Evolutionary conservation across 2,888 invertebrate species (phyloP), one percentile per base, ranked within the genome.

Genomic region (Vesta saturnalis): DNA sequence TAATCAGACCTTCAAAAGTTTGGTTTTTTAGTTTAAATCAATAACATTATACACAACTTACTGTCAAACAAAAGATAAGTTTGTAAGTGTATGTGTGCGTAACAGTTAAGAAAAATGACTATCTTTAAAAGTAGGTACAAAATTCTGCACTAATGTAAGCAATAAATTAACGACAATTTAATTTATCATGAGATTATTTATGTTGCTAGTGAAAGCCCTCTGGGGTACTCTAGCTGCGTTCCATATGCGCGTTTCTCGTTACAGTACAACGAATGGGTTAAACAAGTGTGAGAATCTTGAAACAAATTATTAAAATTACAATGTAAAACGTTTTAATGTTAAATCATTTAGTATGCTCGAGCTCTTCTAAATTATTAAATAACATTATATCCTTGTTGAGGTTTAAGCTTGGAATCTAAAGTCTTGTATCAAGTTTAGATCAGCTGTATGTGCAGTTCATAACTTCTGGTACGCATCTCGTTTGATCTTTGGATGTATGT

Each of bases 381-480:
- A 52, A 21, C 18, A 52, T 52, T 52, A 52, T 52, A 52, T 12
- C 19, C 52, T 52, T 52, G 52, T 52, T 19, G 52, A 16, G 16
- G 19, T 52, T 52, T 52, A 52, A 52, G 19, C 19, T 52, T 52
- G 52, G 52, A 52, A 52, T 52, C 52, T 52, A 19, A 19, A 18
- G 18, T 19, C 52, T 19, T 52, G 19, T 52, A 52, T 52, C 52
- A 21, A 21, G 52, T 19, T 52, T 18, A 21, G 52, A 52, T 52
- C 47, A 60, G 46, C 14, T 21, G 21, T 60, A 49, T 64, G 49
- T 59, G 19, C 55, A 66, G 66, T 61, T 52, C 66, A 60, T 66
- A 66, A 66, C 66, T 66, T 59, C 57, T 66, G 16, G 16, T 35
- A 63, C 63, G 63, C 62, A 67, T 67, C 67, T 67, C 67, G 62